Percentiles rank a stretch among this genome's conserved stretches.
Evolutionary conservation across 2,113 vertebrate species (phyloP).

Genomic region (Pontoporia blainvillei): DNA sequence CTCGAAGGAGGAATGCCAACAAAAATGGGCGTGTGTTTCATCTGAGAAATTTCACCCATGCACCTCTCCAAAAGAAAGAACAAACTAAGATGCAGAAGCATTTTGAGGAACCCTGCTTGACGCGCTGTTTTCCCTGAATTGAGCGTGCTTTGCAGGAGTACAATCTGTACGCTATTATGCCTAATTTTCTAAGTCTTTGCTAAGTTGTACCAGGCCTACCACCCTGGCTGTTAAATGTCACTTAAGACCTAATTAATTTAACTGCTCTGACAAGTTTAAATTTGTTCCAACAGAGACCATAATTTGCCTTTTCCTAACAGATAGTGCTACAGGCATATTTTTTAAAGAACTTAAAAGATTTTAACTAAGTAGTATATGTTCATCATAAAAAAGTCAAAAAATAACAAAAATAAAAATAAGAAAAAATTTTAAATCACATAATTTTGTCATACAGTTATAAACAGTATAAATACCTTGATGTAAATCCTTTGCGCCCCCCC

Average conservation of each 20-base stretch:
- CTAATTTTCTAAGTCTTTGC: constrained; percentile 53
- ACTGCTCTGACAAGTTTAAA: constrained; percentile 69
- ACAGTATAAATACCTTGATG: background rate
- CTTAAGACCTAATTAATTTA: constrained; percentile 73
- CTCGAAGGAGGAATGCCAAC: constrained; percentile 50
- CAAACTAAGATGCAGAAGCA: constrained; percentile 56
- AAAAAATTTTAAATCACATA: background rate
- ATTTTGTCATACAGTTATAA: background rate
- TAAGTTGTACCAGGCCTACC: constrained; percentile 32
- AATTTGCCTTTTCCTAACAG: constrained; percentile 57
- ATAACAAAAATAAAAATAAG: background rate
- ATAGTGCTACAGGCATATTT: background rate
- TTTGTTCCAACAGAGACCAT: constrained; percentile 61
- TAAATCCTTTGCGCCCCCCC: background rate
- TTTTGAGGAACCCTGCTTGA: background rate
- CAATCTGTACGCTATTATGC: constrained; percentile 59
- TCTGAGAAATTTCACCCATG: constrained; percentile 59
- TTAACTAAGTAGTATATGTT: background rate
- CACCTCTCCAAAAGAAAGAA: constrained; percentile 67
- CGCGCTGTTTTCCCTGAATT: constrained; percentile 48
- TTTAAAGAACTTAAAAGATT: background rate
- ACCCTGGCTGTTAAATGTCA: constrained; percentile 70
- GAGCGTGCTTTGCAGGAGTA: constrained; percentile 58
- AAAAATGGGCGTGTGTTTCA: constrained; percentile 69
- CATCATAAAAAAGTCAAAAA: background rate